phyloP scores from a whole-genome alignment of 2,888 invertebrate species.

The Leptinotarsa haldemani region DNA sequence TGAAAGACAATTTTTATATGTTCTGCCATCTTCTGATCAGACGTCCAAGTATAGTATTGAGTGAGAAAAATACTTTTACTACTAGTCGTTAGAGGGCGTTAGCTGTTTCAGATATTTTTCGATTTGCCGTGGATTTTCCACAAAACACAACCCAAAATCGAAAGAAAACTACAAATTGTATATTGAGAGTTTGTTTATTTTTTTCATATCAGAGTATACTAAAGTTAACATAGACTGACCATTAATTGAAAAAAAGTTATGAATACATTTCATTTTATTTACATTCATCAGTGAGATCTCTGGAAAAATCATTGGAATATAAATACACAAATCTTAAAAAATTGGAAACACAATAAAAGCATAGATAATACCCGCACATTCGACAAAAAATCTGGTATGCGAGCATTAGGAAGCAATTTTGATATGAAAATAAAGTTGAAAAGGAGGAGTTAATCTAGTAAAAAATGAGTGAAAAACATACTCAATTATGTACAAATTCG shows the following conservation, averaged over 20 bases:
- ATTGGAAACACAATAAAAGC: slow-evolving; percentile 39
- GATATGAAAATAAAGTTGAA: slow-evolving; percentile 40
- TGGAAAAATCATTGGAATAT: slow-evolving; percentile 59
- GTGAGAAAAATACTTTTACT: no score
- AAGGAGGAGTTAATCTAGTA: slow-evolving; percentile 36
- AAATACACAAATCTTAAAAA: slow-evolving; percentile 57
- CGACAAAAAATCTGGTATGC: slow-evolving; percentile 33
- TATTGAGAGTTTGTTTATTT: slow-evolving; percentile 61
- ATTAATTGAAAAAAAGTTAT: slow-evolving; percentile 60
- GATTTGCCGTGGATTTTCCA: no score
- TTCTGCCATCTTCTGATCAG: no score
- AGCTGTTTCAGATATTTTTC: no score
- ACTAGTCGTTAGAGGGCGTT: no score
- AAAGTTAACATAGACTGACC: slow-evolving; percentile 64
- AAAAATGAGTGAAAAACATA: slow-evolving; percentile 40
- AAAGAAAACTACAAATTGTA: slow-evolving; percentile 34
- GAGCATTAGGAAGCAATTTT: slow-evolving; percentile 42
- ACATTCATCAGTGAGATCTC: slow-evolving; percentile 60
- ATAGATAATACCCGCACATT: slow-evolving; percentile 45
- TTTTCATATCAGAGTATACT: slow-evolving; percentile 63
- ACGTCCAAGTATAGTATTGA: no score
- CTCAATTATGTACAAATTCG: slow-evolving; percentile 48
- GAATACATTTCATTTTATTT: slow-evolving; percentile 55
- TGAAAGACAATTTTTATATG: no score
- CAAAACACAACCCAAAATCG: no score